Conservation (phyloP, 2,113 vertebrate genomes). For the Arvicanthis niloticus region DNA sequence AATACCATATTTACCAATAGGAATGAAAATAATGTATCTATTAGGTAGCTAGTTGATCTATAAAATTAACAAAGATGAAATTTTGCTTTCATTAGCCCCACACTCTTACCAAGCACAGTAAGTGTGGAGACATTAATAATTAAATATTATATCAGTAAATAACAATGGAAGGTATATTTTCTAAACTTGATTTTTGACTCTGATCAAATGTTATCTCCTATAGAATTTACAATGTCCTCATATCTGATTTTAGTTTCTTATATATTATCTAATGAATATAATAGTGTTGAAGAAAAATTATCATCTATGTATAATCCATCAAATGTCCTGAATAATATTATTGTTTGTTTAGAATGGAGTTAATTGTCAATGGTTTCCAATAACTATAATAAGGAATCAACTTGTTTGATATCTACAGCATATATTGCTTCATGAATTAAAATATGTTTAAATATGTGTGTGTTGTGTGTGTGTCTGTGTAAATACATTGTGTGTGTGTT, state of each 20-base stretch:
- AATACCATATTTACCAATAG: background rate
- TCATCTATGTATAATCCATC: background rate
- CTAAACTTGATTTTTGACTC: conserved; percentile 34
- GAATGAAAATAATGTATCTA: background rate
- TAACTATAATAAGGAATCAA: conserved; percentile 10
- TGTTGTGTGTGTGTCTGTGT: background rate
- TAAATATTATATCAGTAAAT: background rate
- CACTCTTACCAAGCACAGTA: background rate
- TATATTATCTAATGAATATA: background rate
- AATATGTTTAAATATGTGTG: background rate
- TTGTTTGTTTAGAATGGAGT: background rate
- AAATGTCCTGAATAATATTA: background rate
- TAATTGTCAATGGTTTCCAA: background rate
- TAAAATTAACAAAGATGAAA: background rate
- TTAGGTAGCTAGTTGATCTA: background rate
- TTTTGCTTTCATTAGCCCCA: background rate
- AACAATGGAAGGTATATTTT: background rate
- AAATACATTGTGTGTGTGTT: background rate
- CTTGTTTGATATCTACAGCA: background rate
- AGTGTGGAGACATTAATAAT: background rate
- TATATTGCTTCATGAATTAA: conserved; percentile 30
- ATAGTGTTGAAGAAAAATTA: background rate
- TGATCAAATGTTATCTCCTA: background rate
- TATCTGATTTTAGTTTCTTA: conserved; percentile 30
- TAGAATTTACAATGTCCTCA: background rate